Percentiles rank a stretch among this genome's conserved stretches.
phyloP scores from a whole-genome alignment of 2,888 invertebrate genomes.

The Druceiella hillmani region DNA sequence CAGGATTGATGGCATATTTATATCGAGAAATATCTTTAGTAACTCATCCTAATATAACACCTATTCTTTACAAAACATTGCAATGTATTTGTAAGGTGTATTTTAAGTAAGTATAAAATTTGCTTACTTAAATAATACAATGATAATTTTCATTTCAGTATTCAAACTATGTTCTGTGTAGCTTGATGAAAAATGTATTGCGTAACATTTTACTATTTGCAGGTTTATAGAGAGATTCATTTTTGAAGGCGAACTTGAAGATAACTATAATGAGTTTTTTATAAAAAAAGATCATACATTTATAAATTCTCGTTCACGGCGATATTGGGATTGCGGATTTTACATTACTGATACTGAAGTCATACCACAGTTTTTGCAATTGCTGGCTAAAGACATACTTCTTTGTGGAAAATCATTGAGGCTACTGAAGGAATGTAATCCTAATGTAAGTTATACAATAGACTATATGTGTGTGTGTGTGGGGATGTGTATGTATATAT shows the following conservation, averaged over 20 bases:
- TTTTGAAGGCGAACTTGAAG: constrained; percentile 77
- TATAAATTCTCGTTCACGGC: constrained; percentile 55
- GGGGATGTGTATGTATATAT: no score
- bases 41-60: constrained; percentile 50
- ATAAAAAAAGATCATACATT: constrained; percentile 65
- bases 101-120: constrained; percentile 47
- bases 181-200: neutral
- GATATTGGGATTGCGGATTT: constrained; percentile 65
- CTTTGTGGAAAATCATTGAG: constrained; percentile 71
- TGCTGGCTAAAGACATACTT: constrained; percentile 59
- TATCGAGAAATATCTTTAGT: constrained; percentile 57
- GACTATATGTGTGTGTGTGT: no score
- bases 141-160: neutral
- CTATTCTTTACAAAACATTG: constrained; percentile 52
- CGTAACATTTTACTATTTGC: constrained; percentile 29
- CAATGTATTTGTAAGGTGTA: constrained; percentile 54
- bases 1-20: constrained; percentile 58
- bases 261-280: constrained; percentile 80
- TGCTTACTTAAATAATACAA: neutral
- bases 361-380: constrained; percentile 63
- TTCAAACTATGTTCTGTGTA: constrained; percentile 4
- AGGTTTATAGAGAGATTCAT: constrained; percentile 79
- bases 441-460: constrained; percentile 53
- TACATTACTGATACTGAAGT: constrained; percentile 44
- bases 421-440: constrained; percentile 63